phyloP scores from a whole-genome alignment of 2,797 vertebrate species.

The Tiaroga cobitis region DNA sequence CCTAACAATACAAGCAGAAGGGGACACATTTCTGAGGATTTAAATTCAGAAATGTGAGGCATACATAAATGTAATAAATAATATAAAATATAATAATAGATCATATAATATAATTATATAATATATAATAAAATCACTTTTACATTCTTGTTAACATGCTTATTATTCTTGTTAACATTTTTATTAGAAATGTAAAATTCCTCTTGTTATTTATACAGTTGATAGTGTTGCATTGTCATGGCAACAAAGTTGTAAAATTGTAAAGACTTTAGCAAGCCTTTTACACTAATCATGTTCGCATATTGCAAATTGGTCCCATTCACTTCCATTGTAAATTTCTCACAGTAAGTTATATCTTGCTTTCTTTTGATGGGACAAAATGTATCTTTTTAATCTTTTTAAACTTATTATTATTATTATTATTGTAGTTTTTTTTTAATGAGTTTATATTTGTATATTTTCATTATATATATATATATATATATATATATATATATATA shows the following conservation, averaged over 20 bases:
- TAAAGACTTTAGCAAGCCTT: neutral
- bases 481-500: neutral
- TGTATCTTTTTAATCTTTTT: neutral
- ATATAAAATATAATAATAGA: neutral
- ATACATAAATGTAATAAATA: neutral
- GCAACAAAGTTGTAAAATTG: neutral
- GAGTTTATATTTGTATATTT: neutral
- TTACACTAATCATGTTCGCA: neutral
- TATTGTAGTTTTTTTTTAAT: neutral
- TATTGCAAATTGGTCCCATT: neutral
- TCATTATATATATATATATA: no score
- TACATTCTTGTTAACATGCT: neutral
- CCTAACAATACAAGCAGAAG: neutral
- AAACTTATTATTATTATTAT: no score
- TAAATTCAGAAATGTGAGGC: neutral
- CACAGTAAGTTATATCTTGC: neutral
- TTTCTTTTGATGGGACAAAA: neutral
- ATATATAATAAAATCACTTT: neutral
- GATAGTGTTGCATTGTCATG: neutral
- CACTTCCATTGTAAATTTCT: neutral
- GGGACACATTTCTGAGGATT: neutral
- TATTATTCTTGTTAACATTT: neutral
- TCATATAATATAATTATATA: neutral
- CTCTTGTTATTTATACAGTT: neutral
- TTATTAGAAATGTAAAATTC: neutral